Evolutionary conservation across 2,888 invertebrate genomes (phyloP), one percentile per base, ranked within the genome.

Genomic region (Elegia similella): DNA sequence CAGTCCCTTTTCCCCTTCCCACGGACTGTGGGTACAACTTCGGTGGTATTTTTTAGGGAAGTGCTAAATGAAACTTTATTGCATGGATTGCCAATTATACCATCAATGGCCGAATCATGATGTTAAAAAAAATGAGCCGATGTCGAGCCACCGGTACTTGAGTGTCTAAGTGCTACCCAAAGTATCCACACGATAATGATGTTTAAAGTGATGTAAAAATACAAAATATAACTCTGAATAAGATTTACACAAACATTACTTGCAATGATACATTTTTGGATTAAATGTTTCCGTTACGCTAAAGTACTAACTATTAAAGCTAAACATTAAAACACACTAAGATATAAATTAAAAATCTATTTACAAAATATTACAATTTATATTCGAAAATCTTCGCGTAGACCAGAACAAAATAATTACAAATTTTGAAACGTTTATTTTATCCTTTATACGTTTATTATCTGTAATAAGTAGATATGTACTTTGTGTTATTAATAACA

Each of bases 281-380:
- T 80, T 84, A 77, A 78, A 79, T 77, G 75, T 78, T 77, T 68
- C 62, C 65, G 72, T 72, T 76, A 76, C 65, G 66, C 82, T 84
- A 85, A 67, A 70, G 70, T 85, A 86, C 80, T 82, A 86, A 75
- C 88, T 89, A 90, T 90, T 91, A 91, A 91, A 91, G 90, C 89
- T 91, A 87, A 87, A 72, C 69, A 76, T 75, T 84, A 85, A 85
- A 76, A 83, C 80, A 70, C 76, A 65, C 74, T 78, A 77, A 67
- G 73, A 73, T 78, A 89, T 88, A 89, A 90, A 86, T 89, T 86
- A 88, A 79, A 72, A 75, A 70, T 42, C 74, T 89, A 88, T 90
- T 82, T 90, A 91, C 88, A 90, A 87, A 86, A 88, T 86, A 87
- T 88, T 89, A 90, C 89, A 90, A 73, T 62, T 62, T 60, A 61